phyloP scores from a whole-genome alignment of 2,888 invertebrate genomes.

The Achlya flavicornis region DNA sequence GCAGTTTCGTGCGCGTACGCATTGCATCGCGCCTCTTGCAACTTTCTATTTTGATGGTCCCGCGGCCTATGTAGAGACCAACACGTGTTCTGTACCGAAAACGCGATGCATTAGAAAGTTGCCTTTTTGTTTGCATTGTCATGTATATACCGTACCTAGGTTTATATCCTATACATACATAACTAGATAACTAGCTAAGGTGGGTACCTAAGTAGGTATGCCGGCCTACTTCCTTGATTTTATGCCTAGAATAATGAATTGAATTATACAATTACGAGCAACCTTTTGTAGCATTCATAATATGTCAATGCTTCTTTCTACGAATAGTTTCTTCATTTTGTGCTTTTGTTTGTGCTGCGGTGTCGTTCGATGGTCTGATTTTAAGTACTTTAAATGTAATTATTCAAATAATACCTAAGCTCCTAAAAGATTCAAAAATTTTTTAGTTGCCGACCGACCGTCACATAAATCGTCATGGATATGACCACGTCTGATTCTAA shows the following conservation, averaged over 20 bases:
- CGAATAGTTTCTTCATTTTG: no score
- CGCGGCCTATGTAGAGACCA: conserved; percentile 33
- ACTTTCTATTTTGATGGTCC: conserved; percentile 74
- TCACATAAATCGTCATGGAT: no score
- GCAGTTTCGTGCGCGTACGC: conserved; percentile 49
- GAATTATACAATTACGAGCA: no score
- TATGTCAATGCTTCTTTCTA: no score
- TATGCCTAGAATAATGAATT: not conserved
- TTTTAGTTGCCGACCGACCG: no score
- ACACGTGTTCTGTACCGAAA: conserved; percentile 49
- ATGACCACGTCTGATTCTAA: no score
- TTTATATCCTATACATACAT: not conserved
- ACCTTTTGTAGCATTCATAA: not conserved
- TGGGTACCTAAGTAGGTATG: not conserved
- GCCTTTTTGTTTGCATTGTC: conserved; percentile 53
- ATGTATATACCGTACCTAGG: conserved; percentile 20
- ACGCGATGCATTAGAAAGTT: conserved; percentile 70
- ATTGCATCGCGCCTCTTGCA: conserved; percentile 66
- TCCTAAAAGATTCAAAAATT: no score
- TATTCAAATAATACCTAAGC: no score
- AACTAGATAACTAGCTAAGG: not conserved
- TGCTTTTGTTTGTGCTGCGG: no score
- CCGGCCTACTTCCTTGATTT: not conserved
- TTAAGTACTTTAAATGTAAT: no score
- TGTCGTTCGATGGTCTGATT: no score